Percentiles rank a stretch among this genome's conserved stretches.
Conservation (phyloP, 2,888 invertebrate species). For the Exocentrus adspersus region DNA sequence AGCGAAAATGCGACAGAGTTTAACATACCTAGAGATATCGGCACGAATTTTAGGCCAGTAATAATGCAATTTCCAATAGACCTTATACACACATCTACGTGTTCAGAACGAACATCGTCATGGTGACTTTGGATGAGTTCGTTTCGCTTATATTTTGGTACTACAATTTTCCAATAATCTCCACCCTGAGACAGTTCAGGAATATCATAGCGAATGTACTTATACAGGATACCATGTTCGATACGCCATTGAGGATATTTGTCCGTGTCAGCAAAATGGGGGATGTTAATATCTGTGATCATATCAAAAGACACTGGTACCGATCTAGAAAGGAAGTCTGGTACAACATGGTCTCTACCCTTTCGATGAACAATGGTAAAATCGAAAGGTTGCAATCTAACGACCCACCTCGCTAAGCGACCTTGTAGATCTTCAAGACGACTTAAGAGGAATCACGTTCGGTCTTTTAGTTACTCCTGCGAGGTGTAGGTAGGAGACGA, state of each 20-base stretch:
- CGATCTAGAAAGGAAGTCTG: conserved; percentile 32
- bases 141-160: conserved; percentile 32
- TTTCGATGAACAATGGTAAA: conserved; percentile 36
- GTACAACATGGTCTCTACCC: conserved; percentile 36
- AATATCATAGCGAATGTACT: conserved; percentile 27
- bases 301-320: conserved; percentile 29
- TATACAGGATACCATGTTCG: conserved; percentile 31
- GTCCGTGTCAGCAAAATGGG: not conserved
- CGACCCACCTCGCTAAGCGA: conserved; percentile 37
- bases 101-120: conserved; percentile 19
- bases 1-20: conserved; percentile 25
- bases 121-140: conserved; percentile 9
- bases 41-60: conserved; percentile 31
- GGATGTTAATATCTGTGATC: too few species aligned
- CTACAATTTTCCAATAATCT: conserved; percentile 36
- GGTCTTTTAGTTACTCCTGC: too few species aligned
- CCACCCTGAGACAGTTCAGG: conserved; percentile 19
- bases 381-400: conserved; percentile 36
- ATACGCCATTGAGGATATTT: conserved; percentile 37
- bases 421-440: conserved; percentile 36
- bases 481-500: too few species aligned
- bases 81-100: conserved; percentile 17
- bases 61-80: conserved; percentile 11
- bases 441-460: too few species aligned
- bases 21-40: conserved; percentile 28